Evolutionary conservation across 2,888 invertebrate genomes (phyloP).

Genomic region (Leptopilina syphax): DNA sequence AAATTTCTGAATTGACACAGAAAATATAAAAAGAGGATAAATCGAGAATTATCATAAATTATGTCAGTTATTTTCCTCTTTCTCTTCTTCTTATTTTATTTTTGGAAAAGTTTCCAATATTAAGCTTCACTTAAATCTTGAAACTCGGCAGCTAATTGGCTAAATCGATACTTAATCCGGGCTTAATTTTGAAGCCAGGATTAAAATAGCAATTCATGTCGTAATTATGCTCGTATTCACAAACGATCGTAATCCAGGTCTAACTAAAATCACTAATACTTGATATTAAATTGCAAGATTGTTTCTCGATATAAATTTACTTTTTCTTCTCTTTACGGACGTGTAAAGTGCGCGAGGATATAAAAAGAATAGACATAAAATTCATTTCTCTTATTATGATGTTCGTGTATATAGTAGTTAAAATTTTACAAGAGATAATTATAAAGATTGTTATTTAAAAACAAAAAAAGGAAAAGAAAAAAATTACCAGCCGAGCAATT

Average conservation of each 20-base stretch:
- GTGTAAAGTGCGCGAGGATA: not conserved
- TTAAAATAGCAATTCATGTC: slow-evolving; percentile 30
- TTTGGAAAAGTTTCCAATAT: not conserved
- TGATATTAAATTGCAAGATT: slow-evolving; percentile 1
- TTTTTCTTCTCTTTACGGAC: not conserved
- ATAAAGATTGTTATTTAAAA: no score
- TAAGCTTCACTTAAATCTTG: slow-evolving; percentile 28
- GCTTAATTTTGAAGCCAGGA: slow-evolving; percentile 11
- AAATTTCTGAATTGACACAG: no score
- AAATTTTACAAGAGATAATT: no score
- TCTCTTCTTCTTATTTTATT: no score
- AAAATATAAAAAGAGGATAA: no score
- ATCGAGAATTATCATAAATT: not conserved
- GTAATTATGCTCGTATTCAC: slow-evolving; percentile 27
- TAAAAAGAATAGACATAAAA: no score
- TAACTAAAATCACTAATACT: slow-evolving; percentile 22
- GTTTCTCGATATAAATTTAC: not conserved
- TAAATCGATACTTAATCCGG: slow-evolving; percentile 29
- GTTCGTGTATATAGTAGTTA: no score
- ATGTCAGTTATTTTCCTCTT: not conserved
- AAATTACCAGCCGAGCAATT: slow-evolving; percentile 31
- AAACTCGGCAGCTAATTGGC: slow-evolving; percentile 19
- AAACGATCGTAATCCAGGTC: slow-evolving; percentile 24
- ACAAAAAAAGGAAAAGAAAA: not conserved
- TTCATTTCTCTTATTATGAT: no score